Conservation (phyloP, 2,888 invertebrate species). For the Ochropleura plecta region DNA sequence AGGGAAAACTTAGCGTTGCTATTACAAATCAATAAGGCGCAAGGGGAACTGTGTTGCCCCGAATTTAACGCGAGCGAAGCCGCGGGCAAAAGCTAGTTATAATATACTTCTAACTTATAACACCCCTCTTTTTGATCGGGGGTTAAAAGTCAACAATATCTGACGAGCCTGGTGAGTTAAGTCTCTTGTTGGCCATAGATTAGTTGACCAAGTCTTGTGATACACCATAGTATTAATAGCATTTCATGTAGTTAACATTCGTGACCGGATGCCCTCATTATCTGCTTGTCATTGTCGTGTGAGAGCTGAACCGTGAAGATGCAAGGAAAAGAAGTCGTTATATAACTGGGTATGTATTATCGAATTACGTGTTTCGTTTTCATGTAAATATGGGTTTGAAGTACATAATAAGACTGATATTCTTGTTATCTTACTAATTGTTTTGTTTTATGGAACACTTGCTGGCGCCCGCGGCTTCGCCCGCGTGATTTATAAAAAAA, state of each 20-base stretch:
- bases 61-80: too few species aligned
- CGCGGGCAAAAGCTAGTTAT: too few species aligned
- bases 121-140: too few species aligned
- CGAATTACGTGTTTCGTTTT: slow-evolving; percentile 14
- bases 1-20: too few species aligned
- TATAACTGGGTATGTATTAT: background rate
- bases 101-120: too few species aligned
- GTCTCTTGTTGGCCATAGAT: too few species aligned
- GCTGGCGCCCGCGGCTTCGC: too few species aligned
- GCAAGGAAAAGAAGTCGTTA: slow-evolving; percentile 62
- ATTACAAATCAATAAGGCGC: too few species aligned
- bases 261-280: slow-evolving; percentile 81
- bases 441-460: background rate
- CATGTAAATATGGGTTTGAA: background rate
- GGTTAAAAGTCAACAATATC: too few species aligned
- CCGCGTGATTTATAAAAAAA: too few species aligned
- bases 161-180: too few species aligned
- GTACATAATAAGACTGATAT: background rate
- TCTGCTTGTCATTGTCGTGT: slow-evolving; percentile 50
- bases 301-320: slow-evolving; percentile 72
- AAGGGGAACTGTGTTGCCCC: too few species aligned
- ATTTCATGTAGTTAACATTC: slow-evolving; percentile 69
- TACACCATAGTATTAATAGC: slow-evolving; percentile 65
- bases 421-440: background rate
- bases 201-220: slow-evolving; percentile 33